These are phyloP conservation scores for cat (Felis catus) DNA, from an alignment of 2,113 vertebrate species.

Conservation along the genomic window F.catus_Fca126_mat1.0 CM031422.1:22835001-22835500, in stretches of 20 bases:
- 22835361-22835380: neutral
- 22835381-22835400: neutral
- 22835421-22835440: neutral
- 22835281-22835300: neutral
- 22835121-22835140: neutral
- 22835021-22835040: neutral
- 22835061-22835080: neutral
- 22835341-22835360: neutral
- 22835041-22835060: neutral
- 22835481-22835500: neutral
- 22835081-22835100: neutral
- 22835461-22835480: neutral
- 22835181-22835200: neutral
- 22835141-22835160: neutral
- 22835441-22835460: neutral
- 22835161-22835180: neutral
- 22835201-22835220: neutral
- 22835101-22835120: neutral
- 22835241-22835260: neutral
- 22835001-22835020: slow-evolving; percentile 7
- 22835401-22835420: neutral
- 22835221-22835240: neutral
- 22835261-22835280: neutral
- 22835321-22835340: neutral
- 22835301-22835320: neutral